Evolutionary conservation across 1,140 invertebrate species (phyloP), one percentile per base, ranked within the genome.

Genomic region (Ceratina calcarata): DNA sequence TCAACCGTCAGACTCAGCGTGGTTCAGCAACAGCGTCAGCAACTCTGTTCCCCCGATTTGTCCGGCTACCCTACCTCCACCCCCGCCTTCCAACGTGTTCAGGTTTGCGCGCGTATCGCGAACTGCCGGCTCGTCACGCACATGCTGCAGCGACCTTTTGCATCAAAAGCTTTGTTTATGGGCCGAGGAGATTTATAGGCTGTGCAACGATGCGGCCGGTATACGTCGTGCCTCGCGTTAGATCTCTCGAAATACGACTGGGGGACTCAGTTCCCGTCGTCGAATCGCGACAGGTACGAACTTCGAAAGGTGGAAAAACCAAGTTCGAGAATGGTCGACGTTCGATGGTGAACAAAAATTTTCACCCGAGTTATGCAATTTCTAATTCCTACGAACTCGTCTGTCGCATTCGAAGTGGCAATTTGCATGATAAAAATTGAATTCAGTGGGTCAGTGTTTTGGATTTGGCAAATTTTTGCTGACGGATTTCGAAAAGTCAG

Each of bases 151-250:
- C 85, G 83, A 91, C 89, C 88, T 92, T 90, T 91, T 88, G 89
- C 91, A 89, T 90, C 90, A 92, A 86, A 91, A 90, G 90, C 89
- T 88, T 91, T 91, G 90, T 93, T 93, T 92, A 92, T 91, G 90
- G 86, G 61, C 90, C 90, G 90, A 87, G 81, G 83, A 91, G 90
- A 93, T 93, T 92, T 92, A 93, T 91, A 90, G 91, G 85, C 89
- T 65, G 70, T 70, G 77, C 80, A 67, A 74, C 67, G 72, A 77
- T 80, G 89, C 88, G 73, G 16, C 82, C 81, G 60, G 78, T 83
- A 80, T 84, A 83, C 88, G 87, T 82, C 85, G 81, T 83, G 87
- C 71, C 75, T 78, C 37, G 10, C 37, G 85, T 73, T 77, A 85
- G 87, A 90, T 90, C 86, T 81, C 67, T 81, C 79, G 78, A 81